phyloP scores from a whole-genome alignment of 1,140 invertebrate genomes.

The Pogonognathellus flavescens region DNA sequence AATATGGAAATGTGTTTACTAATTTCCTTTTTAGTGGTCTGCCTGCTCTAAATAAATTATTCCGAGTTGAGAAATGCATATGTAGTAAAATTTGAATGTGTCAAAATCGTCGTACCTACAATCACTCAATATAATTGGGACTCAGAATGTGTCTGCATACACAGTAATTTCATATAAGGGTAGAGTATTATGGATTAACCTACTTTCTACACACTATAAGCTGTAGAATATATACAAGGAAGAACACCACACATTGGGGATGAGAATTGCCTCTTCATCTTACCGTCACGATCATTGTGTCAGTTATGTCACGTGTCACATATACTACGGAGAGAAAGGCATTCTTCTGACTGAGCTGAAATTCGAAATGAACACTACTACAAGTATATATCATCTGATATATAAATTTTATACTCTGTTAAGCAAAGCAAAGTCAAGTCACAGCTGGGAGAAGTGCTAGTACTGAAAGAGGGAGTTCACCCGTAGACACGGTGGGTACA shows the following conservation, averaged over 20 bases:
- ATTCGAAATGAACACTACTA: not conserved
- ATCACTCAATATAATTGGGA: not conserved
- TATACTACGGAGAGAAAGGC: not conserved
- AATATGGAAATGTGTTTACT: too few species aligned
- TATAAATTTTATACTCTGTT: not conserved
- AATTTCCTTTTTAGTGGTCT: not conserved
- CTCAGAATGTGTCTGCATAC: not conserved
- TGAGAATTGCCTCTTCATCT: not conserved
- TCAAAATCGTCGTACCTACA: too few species aligned
- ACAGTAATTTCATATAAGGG: too few species aligned
- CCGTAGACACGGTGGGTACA: not conserved
- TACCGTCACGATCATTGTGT: not conserved
- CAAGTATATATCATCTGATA: too few species aligned
- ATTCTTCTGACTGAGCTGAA: not conserved
- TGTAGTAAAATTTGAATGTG: too few species aligned
- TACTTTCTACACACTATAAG: not conserved
- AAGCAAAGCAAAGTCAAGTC: conserved; percentile 2
- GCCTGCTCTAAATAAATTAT: not conserved
- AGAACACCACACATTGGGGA: too few species aligned
- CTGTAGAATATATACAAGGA: too few species aligned
- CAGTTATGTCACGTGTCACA: not conserved
- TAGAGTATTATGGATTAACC: not conserved
- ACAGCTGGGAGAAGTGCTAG: conserved; percentile 4
- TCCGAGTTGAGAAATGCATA: not conserved
- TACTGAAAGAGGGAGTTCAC: not conserved